Percentiles rank a stretch among this genome's conserved stretches.
phyloP scores from a whole-genome alignment of 1,140 invertebrate species.

The Chymomyza costata region DNA sequence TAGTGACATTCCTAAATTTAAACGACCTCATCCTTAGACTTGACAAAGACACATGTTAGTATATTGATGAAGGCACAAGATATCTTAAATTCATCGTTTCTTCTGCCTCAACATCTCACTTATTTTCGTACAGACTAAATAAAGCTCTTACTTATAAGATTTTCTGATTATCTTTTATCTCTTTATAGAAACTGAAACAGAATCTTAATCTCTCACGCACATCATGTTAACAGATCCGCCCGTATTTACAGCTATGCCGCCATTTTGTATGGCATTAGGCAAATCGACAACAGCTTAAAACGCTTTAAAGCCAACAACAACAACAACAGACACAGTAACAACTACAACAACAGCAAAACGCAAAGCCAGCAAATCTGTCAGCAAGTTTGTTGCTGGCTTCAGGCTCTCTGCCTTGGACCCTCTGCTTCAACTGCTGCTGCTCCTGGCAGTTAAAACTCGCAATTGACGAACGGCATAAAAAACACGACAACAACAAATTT shows the following conservation, averaged over 20 bases:
- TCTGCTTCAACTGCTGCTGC: slow-evolving; percentile 25
- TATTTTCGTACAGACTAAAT: background rate
- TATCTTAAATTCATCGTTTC: no score
- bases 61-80: no score
- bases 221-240: slow-evolving; percentile 34
- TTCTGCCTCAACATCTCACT: no score
- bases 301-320: slow-evolving; percentile 39
- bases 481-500: no score
- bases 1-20: no score
- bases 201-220: slow-evolving; percentile 13
- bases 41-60: no score
- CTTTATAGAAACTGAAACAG: slow-evolving; percentile 18
- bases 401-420: no score
- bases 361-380: slow-evolving; percentile 56
- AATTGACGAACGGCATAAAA: slow-evolving; percentile 33
- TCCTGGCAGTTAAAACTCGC: slow-evolving; percentile 47
- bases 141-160: slow-evolving; percentile 24
- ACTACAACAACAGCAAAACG: no score
- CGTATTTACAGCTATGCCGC: slow-evolving; percentile 4
- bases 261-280: slow-evolving; percentile 46
- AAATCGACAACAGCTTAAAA: slow-evolving; percentile 70
- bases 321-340: background rate
- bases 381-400: slow-evolving; percentile 5
- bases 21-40: no score
- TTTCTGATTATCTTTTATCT: slow-evolving; percentile 39